Evolutionary conservation across 2,113 vertebrate genomes (phyloP).

Genomic region (Perca fluviatilis): DNA sequence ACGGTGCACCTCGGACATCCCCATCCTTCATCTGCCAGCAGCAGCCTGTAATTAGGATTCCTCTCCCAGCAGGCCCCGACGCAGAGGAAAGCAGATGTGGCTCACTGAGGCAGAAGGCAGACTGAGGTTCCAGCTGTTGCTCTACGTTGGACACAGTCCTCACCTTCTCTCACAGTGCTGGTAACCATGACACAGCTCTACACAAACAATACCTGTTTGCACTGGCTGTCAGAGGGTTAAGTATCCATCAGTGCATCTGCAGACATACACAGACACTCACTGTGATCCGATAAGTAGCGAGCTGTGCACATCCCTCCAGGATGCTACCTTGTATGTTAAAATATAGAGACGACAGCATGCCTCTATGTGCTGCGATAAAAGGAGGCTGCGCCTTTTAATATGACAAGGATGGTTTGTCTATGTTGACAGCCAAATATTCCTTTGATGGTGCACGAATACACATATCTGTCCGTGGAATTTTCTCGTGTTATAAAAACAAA

Average conservation of each 20-base stretch:
- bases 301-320: conserved; percentile 18
- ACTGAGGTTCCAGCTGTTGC: conserved; percentile 83
- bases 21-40: conserved; percentile 76
- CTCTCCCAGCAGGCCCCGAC: conserved; percentile 77
- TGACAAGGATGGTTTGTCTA: conserved; percentile 4
- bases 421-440: conserved; percentile 14
- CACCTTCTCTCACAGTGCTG: conserved; percentile 60
- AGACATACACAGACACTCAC: neutral
- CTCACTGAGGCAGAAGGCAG: conserved; percentile 71
- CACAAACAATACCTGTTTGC: conserved; percentile 73
- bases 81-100: conserved; percentile 84
- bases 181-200: conserved; percentile 75
- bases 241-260: conserved; percentile 15
- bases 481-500: conserved; percentile 21
- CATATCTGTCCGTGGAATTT: conserved; percentile 1
- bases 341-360: conserved; percentile 15
- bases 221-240: conserved; percentile 15
- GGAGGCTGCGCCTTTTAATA: conserved; percentile 35
- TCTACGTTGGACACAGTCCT: conserved; percentile 61
- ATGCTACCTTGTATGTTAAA: conserved; percentile 29
- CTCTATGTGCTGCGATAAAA: conserved; percentile 31
- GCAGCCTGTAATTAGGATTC: conserved; percentile 85
- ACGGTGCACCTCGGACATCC: conserved; percentile 73
- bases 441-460: conserved; percentile 47
- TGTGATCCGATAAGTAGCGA: conserved; percentile 24